Evolutionary conservation across 2,888 invertebrate species (phyloP).

Genomic region (Peribatodes rhomboidaria): DNA sequence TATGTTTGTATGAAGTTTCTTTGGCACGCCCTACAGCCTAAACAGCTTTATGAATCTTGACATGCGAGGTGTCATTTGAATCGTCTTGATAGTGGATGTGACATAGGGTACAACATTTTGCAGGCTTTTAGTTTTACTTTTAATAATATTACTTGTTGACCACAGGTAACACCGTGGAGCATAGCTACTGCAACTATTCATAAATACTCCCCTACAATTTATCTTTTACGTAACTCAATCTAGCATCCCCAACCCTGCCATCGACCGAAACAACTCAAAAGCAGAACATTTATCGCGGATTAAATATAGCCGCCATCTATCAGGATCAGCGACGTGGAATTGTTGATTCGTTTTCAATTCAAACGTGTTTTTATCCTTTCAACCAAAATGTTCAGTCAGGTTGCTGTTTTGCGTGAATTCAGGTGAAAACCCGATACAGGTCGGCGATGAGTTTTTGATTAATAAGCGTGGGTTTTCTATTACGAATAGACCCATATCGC

Average conservation of each 20-base stretch:
- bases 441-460: slow-evolving; percentile 27
- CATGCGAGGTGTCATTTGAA: no score
- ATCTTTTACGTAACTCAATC: slow-evolving; percentile 14
- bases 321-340: slow-evolving; percentile 29
- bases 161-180: no score
- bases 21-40: no score
- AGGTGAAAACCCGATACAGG: slow-evolving; percentile 39
- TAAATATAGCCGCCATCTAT: slow-evolving; percentile 28
- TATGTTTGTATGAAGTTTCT: no score
- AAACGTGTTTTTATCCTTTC: slow-evolving; percentile 28
- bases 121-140: no score
- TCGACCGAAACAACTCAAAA: slow-evolving; percentile 11
- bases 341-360: slow-evolving; percentile 29
- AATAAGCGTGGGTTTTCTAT: neutral
- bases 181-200: no score
- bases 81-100: no score
- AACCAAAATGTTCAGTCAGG: slow-evolving; percentile 26
- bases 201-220: neutral
- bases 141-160: no score
- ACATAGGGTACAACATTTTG: no score
- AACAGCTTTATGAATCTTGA: no score
- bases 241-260: slow-evolving; percentile 1
- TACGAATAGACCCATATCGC: no score
- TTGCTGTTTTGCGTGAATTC: slow-evolving; percentile 34
- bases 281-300: slow-evolving; percentile 23